Conservation (phyloP, 2,113 vertebrate genomes). For the Rousettus leschenaultii region DNA sequence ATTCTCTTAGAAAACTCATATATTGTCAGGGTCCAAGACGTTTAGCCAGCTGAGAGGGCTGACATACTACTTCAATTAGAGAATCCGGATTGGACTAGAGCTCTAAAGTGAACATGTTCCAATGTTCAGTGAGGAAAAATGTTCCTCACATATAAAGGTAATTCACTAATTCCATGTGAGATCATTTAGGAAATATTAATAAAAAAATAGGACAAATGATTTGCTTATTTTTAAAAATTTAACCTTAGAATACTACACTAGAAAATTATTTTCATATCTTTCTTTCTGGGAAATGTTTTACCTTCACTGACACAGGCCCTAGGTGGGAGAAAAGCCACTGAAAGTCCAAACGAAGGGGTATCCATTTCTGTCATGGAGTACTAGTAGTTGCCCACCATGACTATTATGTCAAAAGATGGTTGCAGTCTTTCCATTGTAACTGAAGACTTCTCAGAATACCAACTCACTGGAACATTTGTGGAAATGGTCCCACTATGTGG, state of each 20-base stretch:
- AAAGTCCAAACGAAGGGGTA: constrained; percentile 90
- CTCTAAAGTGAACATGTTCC: background rate
- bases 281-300: constrained; percentile 79
- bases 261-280: background rate
- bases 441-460: constrained; percentile 91
- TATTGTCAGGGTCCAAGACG: background rate
- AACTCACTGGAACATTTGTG: constrained; percentile 88
- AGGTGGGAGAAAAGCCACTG: constrained; percentile 89
- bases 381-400: constrained; percentile 83
- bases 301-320: constrained; percentile 89
- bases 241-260: background rate
- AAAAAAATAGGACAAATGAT: background rate
- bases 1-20: background rate
- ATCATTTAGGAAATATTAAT: background rate
- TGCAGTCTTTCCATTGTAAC: constrained; percentile 90
- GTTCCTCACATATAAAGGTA: background rate
- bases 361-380: constrained; percentile 83
- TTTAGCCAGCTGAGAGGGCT: background rate
- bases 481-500: constrained; percentile 93
- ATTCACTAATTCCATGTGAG: background rate
- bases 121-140: background rate
- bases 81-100: background rate
- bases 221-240: background rate
- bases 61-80: background rate
- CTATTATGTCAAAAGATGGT: constrained; percentile 86